Evolutionary conservation across 2,888 invertebrate species (phyloP), one percentile per base, ranked within the genome.

Genomic region (Nomada fucata): DNA sequence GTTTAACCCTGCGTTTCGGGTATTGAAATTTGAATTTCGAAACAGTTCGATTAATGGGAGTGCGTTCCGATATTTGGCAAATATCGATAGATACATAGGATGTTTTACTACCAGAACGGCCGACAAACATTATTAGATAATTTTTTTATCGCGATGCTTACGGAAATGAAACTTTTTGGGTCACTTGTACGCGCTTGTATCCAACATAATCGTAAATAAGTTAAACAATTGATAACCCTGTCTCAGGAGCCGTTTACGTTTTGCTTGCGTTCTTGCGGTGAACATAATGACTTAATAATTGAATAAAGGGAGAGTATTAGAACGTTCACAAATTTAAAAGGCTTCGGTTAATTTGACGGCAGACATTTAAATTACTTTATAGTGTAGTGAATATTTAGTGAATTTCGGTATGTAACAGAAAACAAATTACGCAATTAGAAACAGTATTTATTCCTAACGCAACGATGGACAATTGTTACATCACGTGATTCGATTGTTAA

Each of bases 401-500:
- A 11, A 13, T 71, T 61, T 18, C 9, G 18, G 44, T 36, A 4
- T 60, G 29, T 50, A 47, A 20, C n/a, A 15, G n/a, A n/a, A 18
- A n/a, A 53, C 55, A 71, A 47, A 65, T 65, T 44, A 18, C 44
- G 60, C 29, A 52, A 65, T 47, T 44, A 29, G 26, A 52, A 50
- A 20, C 36, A 26, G 13, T 26, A 44, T 53, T 69, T 69, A 64
- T 69, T 68, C 64, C 20, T 64, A 44, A 26, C 63, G 15, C 44
- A 59, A 68, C 26, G n/a, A 18, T 26, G 47, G 52, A 20, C 63
- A 42, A 44, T 42, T 50, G 47, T 79, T 71, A 26, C 61, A 52
- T 67, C 79, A 79, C 67, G 74, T 57, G 57, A 18, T 44, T 79
- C 65, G 69, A 71, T 75, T 79, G 67, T 75, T 71, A 75, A 79